These are phyloP conservation scores for Morpho helenor DNA, from an alignment of 2,888 invertebrate species.

Conservation along the genomic window DNA sequence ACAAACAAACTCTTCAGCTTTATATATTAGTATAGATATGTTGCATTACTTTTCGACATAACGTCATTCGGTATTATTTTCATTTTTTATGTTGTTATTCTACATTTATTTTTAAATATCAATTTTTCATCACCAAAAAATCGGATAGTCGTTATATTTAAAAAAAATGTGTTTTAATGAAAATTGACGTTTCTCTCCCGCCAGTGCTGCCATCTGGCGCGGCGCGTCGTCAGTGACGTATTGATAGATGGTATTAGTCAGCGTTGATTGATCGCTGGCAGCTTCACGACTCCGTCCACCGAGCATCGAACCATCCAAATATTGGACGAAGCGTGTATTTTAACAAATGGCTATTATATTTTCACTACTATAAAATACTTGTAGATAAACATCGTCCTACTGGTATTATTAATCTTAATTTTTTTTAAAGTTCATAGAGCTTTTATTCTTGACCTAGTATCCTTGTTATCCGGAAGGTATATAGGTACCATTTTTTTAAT, in stretches of 20 bases:
- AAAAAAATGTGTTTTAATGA: constrained; percentile 31
- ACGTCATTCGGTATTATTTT: too few species aligned
- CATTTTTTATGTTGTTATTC: too few species aligned
- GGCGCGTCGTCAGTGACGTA: constrained; percentile 54
- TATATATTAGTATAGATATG: too few species aligned
- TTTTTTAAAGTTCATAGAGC: too few species aligned
- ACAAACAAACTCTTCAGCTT: too few species aligned
- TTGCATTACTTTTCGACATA: too few species aligned
- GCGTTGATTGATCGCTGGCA: constrained; percentile 71
- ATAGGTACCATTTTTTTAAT: too few species aligned
- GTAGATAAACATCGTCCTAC: neutral
- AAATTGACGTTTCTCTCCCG: constrained; percentile 66
- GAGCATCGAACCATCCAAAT: constrained; percentile 38
- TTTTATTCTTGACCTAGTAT: neutral
- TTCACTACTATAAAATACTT: neutral
- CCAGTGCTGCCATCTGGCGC: constrained; percentile 69
- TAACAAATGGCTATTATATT: constrained; percentile 12
- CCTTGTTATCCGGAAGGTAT: too few species aligned
- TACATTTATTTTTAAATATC: too few species aligned
- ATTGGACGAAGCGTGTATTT: constrained; percentile 32
- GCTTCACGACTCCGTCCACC: constrained; percentile 45
- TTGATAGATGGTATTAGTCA: constrained; percentile 74
- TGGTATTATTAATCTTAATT: too few species aligned
- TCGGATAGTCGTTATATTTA: too few species aligned
- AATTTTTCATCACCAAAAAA: too few species aligned